These are phyloP conservation scores for Cataglyphis livida DNA, from an alignment of 2,888 invertebrate genomes.

Conservation along the genomic window DNA sequence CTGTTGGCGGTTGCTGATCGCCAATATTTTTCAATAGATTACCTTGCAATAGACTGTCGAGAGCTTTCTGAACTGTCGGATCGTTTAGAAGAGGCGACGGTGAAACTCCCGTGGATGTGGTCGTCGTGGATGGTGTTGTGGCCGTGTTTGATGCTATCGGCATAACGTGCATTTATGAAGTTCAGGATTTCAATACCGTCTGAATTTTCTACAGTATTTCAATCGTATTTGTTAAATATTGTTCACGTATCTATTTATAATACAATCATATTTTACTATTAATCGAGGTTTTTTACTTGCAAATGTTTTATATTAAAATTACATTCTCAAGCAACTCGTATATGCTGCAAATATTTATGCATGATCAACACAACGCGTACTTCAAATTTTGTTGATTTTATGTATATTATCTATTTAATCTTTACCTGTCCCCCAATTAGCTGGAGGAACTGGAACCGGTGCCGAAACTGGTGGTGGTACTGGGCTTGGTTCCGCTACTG, in stretches of 20 bases:
- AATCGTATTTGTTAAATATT: conserved; percentile 16
- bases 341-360: conserved; percentile 24
- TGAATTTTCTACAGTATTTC: conserved; percentile 24
- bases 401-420: neutral
- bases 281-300: neutral
- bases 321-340: conserved; percentile 1
- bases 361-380: neutral
- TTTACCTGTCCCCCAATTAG: conserved; percentile 82
- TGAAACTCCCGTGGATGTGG: conserved; percentile 80
- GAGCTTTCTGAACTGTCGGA: conserved; percentile 92
- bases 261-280: neutral
- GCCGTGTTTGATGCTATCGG: conserved; percentile 81
- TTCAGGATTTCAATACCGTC: conserved; percentile 59
- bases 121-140: conserved; percentile 75
- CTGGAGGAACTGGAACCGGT: conserved; percentile 75
- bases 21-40: conserved; percentile 87
- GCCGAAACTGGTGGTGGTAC: conserved; percentile 83
- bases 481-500: conserved; percentile 81
- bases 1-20: conserved; percentile 79
- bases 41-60: conserved; percentile 89
- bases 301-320: neutral
- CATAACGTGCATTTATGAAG: conserved; percentile 77
- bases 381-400: conserved; percentile 16
- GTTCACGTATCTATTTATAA: neutral
- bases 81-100: conserved; percentile 90